These are phyloP conservation scores for Rhyacichthys aspro DNA, from an alignment of 2,797 vertebrate species.

Conservation along the genomic window DNA sequence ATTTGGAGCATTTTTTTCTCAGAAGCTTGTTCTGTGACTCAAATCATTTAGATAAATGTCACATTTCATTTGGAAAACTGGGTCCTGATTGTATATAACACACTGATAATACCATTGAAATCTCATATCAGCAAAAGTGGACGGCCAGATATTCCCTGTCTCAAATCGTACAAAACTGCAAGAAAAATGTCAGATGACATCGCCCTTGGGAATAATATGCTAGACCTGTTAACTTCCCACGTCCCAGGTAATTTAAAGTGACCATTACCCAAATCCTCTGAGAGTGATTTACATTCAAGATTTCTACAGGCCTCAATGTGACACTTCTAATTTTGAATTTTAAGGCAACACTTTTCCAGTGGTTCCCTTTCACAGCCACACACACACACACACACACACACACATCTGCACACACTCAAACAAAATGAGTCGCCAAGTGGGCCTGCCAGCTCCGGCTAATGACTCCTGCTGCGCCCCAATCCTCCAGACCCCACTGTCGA, in stretches of 20 bases:
- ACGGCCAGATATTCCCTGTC: background rate
- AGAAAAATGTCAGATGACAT: background rate
- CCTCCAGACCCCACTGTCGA: constrained; percentile 33
- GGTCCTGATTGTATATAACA: background rate
- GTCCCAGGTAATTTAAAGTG: constrained; percentile 12
- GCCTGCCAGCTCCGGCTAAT: constrained; percentile 33
- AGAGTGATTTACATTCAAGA: constrained; percentile 2
- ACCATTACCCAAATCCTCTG: constrained; percentile 9
- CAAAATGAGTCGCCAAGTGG: constrained; percentile 11
- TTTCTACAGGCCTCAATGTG: background rate
- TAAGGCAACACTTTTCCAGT: constrained; percentile 1
- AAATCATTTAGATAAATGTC: no score
- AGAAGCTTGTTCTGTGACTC: no score
- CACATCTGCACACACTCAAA: constrained; percentile 5
- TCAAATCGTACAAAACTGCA: background rate
- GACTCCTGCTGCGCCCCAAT: constrained; percentile 37
- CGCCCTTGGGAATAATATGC: background rate
- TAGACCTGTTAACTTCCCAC: background rate
- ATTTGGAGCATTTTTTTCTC: no score
- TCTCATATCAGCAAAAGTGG: background rate
- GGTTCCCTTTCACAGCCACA: no score
- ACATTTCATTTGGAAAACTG: background rate
- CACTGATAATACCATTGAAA: background rate
- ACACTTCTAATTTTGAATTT: constrained; percentile 3
- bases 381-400: constrained; percentile 10